phyloP scores from a whole-genome alignment of 2,797 vertebrate species.

The Chaunax sp. region DNA sequence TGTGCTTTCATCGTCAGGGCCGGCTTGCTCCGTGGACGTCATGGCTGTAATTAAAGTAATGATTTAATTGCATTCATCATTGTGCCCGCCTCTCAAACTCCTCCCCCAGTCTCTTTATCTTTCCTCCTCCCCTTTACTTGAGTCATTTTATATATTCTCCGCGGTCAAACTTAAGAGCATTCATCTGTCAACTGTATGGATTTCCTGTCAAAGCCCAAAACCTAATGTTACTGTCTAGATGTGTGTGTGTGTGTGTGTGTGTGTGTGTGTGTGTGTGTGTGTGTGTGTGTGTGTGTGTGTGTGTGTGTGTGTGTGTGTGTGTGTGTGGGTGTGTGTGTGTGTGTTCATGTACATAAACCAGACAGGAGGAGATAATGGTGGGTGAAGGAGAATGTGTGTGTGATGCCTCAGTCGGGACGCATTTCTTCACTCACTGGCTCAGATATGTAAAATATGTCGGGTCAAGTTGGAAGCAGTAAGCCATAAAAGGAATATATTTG shows the following conservation, averaged over 20 bases:
- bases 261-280: conserved; percentile 33
- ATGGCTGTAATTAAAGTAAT: conserved; percentile 60
- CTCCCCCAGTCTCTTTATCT: conserved; percentile 38
- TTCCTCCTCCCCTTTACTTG: conserved; percentile 38
- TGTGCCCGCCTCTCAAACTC: conserved; percentile 25
- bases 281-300: conserved; percentile 38
- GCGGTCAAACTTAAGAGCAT: conserved; percentile 63
- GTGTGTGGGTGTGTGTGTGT: conserved; percentile 32
- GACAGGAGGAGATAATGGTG: conserved; percentile 14
- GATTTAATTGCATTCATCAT: conserved; percentile 56
- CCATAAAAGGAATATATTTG: conserved; percentile 49
- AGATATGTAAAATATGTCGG: conserved; percentile 47
- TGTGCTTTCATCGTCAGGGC: conserved; percentile 47
- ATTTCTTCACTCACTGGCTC: conserved; percentile 26
- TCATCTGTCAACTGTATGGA: conserved; percentile 77
- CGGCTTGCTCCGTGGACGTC: conserved; percentile 32
- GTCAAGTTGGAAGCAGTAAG: conserved; percentile 48
- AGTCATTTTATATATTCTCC: conserved; percentile 69
- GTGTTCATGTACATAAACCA: conserved; percentile 2
- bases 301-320: conserved; percentile 23
- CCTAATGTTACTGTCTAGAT: conserved; percentile 57
- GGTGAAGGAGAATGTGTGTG: conserved; percentile 31
- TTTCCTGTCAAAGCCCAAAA: conserved; percentile 72
- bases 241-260: conserved; percentile 30
- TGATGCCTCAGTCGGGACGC: conserved; percentile 17